Base-by-base conservation (phyloP, 2,113 vertebrate genomes). In the Gobius niger region DNA sequence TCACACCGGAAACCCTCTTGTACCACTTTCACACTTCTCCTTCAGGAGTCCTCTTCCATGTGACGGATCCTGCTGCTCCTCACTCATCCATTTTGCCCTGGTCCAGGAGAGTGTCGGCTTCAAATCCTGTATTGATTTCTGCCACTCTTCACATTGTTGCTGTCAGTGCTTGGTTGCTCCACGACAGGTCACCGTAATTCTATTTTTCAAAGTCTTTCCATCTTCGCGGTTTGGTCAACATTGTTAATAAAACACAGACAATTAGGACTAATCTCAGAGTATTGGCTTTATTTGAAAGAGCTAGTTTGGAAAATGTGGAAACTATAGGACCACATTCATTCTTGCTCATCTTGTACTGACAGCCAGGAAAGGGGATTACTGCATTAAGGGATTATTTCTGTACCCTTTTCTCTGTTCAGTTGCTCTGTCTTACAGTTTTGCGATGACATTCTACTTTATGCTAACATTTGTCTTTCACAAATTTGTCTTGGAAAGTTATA, bases 51-150 rank as follows among this genome's bases (percentile, higher is more conserved):
- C 76, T 78, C 75, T 76, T 72, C 76, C 68, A 66, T 76, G 72
- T 77, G 76, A 59, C 70, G 72, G 73, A 70, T 77, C 82, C 77
- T 68, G 75, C 81, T 82, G 84, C 72, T 76, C 47, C 65, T 72
- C 65, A 59, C 74, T 73, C 81, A 18, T 80, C 77, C 77, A 76
- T 75, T 78, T 56, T 51, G 11, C 66, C 86, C 52, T 11, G 52
- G 77, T 77, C 77, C 76, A 81, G 53, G 63, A 81, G 7, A 34
- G 68, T 66, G 78, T 74, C 76, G 41, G 81, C 78, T 80, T 78
- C 75, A 82, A 83, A 84, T 53, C 67, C 67, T 0, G 15, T 70
- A 89, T 89, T 47, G 87, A 90, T 90, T 85, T 80, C 76, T 76
- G 41, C 65, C 82, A 61, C 78, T 85, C 78, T 70, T 81, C 71